Conservation (phyloP, 2,113 vertebrate genomes). For the Heloderma charlesbogerti region DNA sequence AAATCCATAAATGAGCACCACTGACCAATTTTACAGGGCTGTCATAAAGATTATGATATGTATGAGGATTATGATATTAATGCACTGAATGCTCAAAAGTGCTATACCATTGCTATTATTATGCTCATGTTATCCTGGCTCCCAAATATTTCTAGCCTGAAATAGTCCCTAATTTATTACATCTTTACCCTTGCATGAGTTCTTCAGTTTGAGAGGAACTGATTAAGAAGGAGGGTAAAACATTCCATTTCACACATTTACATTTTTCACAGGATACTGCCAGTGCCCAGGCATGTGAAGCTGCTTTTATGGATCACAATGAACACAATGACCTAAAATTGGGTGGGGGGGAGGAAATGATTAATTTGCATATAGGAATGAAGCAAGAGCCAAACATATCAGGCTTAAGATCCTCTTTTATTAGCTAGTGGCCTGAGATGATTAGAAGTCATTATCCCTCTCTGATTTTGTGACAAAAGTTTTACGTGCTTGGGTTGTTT, state of each 20-base stretch:
- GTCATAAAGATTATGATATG: not conserved
- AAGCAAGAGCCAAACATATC: not conserved
- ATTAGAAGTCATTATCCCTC: not conserved
- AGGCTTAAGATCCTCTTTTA: not conserved
- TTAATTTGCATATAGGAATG: not conserved
- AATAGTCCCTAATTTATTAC: not conserved
- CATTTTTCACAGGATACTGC: not conserved
- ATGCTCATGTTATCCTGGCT: not conserved
- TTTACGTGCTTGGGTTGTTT: not conserved
- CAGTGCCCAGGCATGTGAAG: not conserved
- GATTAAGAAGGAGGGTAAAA: not conserved
- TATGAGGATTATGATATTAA: not conserved
- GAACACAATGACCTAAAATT: not conserved
- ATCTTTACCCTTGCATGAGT: not conserved
- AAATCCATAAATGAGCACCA: not conserved
- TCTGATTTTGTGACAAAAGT: not conserved
- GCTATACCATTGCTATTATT: not conserved
- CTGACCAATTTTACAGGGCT: not conserved
- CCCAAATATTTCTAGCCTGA: not conserved
- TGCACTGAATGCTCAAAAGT: not conserved
- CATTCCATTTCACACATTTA: not conserved
- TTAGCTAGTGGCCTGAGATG: not conserved
- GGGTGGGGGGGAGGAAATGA: not conserved
- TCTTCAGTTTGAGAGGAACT: not conserved
- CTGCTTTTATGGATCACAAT: not conserved